Conservation (phyloP, 2,888 invertebrate genomes). For the Diplazon laetatorius region DNA sequence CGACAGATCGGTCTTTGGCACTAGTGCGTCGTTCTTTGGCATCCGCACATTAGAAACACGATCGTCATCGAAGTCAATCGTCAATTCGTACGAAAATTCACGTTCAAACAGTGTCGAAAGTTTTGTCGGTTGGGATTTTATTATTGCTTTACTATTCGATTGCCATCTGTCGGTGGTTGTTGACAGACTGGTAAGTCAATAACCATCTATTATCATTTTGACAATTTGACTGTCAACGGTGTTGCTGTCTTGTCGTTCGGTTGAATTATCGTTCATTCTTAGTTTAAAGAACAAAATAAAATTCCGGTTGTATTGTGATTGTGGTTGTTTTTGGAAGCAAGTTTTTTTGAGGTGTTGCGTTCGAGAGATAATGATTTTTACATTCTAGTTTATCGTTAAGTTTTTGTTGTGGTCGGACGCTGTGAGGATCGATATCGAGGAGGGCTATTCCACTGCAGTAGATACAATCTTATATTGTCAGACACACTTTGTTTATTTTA, state of each 20-base stretch:
- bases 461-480: not conserved
- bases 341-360: no score
- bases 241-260: not conserved
- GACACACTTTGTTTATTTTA: no score
- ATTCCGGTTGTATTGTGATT: not conserved
- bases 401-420: not conserved
- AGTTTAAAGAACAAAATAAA: no score
- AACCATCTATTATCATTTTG: not conserved
- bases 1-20: slow-evolving; percentile 23
- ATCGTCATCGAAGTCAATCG: not conserved
- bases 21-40: slow-evolving; percentile 12
- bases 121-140: not conserved
- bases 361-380: not conserved
- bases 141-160: not conserved
- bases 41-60: not conserved
- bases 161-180: slow-evolving; percentile 33
- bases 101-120: not conserved
- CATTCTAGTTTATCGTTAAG: not conserved
- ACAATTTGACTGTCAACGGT: not conserved
- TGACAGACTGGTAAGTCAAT: slow-evolving; percentile 33
- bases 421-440: slow-evolving; percentile 2
- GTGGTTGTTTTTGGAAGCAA: no score
- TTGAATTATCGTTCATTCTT: not conserved
- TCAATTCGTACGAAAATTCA: not conserved
- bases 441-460: not conserved